A percentile compares a stretch with the other conserved stretches of the same genome.
phyloP scores from a whole-genome alignment of 1,140 invertebrate genomes.

The Brachionus rubens region DNA sequence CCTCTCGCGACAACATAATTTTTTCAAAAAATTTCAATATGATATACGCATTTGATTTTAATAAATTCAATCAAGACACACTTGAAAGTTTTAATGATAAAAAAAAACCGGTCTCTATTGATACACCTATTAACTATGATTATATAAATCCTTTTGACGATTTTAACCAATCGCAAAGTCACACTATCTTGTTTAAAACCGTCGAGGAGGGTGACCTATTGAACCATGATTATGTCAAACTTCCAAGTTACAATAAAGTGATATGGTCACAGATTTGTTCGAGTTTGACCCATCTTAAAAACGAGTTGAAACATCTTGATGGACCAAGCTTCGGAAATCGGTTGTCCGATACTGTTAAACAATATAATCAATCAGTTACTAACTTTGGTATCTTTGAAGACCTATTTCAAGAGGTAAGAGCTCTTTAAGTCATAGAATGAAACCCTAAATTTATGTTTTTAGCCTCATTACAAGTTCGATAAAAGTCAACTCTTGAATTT shows the following conservation, averaged over 20 bases:
- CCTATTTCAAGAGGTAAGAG: neutral
- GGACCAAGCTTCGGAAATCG: neutral
- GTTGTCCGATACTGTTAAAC: neutral
- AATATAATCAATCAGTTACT: neutral
- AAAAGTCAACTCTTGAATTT: neutral
- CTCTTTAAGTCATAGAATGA: neutral
- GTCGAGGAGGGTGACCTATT: neutral
- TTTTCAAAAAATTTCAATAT: no score
- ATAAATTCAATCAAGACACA: no score
- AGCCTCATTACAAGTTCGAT: neutral
- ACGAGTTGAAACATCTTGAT: neutral
- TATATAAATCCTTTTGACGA: neutral
- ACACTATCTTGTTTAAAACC: neutral
- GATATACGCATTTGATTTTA: no score
- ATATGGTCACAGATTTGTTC: neutral
- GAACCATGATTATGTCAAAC: constrained; percentile 11
- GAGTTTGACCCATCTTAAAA: neutral
- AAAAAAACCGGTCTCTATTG: no score
- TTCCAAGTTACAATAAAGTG: neutral
- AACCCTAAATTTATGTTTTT: no score
- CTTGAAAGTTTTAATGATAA: no score
- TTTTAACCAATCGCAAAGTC: neutral
- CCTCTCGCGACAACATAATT: no score
- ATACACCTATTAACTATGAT: no score
- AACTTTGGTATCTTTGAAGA: neutral